Base-by-base conservation (phyloP, 2,113 vertebrate genomes). In the Gymnocephalus cernua region DNA sequence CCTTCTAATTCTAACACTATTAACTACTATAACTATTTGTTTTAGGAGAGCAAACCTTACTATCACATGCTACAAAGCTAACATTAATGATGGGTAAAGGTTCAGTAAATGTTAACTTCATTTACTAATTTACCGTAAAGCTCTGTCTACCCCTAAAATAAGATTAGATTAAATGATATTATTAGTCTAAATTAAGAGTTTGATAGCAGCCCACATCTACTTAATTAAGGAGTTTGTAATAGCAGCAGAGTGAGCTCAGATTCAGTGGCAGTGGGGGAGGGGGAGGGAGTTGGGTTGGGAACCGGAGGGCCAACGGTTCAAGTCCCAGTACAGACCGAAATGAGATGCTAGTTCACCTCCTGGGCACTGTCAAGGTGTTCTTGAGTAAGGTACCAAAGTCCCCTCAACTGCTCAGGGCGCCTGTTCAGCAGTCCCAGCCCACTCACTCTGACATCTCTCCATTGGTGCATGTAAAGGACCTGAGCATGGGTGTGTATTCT, bases 171-270 rank as follows among this genome's bases (percentile, higher is more conserved):
- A 19, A 87, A 85, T 76, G 48, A 82, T 11, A 79, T 82, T 77
- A 84, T 86, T 72, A 62, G 61, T 74, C 15, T 23, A 18, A 61
- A 75, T 59, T 41, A 27, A 61, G 75, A 68, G 68, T 80, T 78
- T 89, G 74, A 93, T 90, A 75, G 38, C 56, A 77, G 70, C 56
- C 88, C 56, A 41, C 81, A 82, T 80, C 84, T 59, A 6, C 63
- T 84, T 57, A 19, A 80, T 91, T 88, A 89, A 67, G 41, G 45
- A 35, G 35, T 23, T 41, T 25, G 19, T 59, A 5, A 14, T 45
- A 4, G 45, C 16, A 69, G 61, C 41, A 59, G 14, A 54, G 44
- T n/a, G 59, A 21, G 6, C 35, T 78, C 27, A 50, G 29, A 23
- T 15, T 48, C 48, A 9, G 35, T 38, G 15, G 32, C 32, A 32